Conservation (phyloP, 2,888 invertebrate genomes). For the Nebria salina region DNA sequence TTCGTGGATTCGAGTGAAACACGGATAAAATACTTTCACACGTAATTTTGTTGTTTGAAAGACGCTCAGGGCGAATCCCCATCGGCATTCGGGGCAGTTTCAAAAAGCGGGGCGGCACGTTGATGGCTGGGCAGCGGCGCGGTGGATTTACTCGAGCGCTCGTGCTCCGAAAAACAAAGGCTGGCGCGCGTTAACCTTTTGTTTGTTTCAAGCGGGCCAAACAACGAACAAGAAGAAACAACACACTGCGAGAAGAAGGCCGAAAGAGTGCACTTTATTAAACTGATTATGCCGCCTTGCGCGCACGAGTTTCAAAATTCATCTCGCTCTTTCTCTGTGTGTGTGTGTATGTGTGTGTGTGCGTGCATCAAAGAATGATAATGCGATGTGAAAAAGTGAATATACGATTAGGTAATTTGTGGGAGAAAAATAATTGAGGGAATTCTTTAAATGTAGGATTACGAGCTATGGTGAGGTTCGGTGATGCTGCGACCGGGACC, state of each 20-base stretch:
- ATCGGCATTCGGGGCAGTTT: neutral
- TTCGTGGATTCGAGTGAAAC: conserved; percentile 27
- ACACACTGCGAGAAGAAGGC: neutral
- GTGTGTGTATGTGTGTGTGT: neutral
- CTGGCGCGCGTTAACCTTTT: conserved; percentile 39
- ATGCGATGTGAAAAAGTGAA: conserved; percentile 39
- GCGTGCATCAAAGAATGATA: conserved; percentile 29
- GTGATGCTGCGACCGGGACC: neutral
- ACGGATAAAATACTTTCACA: conserved; percentile 41
- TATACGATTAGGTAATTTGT: conserved; percentile 43
- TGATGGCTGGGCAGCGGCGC: neutral
- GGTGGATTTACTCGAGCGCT: conserved; percentile 11
- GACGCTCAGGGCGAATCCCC: neutral
- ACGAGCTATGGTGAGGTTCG: neutral
- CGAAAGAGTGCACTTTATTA: conserved; percentile 34
- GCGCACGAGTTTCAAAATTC: conserved; percentile 8
- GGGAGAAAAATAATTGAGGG: conserved; percentile 16
- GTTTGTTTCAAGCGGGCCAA: conserved; percentile 12
- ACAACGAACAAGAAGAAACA: neutral
- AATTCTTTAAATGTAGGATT: conserved; percentile 7
- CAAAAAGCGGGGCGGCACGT: neutral
- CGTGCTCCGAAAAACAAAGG: conserved; percentile 38
- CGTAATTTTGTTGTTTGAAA: conserved; percentile 25
- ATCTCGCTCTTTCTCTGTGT: neutral
- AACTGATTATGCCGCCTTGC: conserved; percentile 34